Evolutionary conservation across 2,888 invertebrate species (phyloP).

Genomic region (Spisula solida): DNA sequence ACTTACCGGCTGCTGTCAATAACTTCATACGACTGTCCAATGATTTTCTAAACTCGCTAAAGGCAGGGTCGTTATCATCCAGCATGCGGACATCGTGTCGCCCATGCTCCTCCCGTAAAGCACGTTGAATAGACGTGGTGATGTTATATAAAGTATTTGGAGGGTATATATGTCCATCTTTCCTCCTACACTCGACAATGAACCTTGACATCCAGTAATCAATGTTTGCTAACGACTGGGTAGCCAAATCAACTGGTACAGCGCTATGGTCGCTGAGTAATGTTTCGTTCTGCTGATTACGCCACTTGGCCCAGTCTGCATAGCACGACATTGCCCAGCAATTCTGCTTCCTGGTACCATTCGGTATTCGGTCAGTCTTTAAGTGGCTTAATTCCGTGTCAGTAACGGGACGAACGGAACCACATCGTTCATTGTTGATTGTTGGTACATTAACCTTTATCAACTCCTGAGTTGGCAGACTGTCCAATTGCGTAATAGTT

Average conservation of each 20-base stretch:
- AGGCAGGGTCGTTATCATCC: no score
- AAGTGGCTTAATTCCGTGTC: background rate
- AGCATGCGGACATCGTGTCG: no score
- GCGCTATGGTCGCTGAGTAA: background rate
- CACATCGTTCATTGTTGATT: background rate
- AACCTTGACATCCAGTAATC: slow-evolving; percentile 50
- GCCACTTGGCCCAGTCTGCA: slow-evolving; percentile 15
- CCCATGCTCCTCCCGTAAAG: slow-evolving; percentile 22
- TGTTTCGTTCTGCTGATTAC: background rate
- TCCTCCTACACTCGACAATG: slow-evolving; percentile 38
- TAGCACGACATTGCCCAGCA: slow-evolving; percentile 23
- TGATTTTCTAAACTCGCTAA: no score
- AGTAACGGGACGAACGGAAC: background rate
- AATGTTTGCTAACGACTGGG: no score
- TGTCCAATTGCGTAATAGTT: slow-evolving; percentile 16
- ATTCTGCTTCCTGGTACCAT: slow-evolving; percentile 7
- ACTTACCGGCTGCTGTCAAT: background rate
- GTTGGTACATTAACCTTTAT: background rate
- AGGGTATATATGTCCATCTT: slow-evolving; percentile 30
- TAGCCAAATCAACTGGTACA: background rate
- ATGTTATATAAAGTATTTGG: slow-evolving; percentile 46
- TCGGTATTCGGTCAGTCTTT: background rate
- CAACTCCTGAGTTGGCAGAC: slow-evolving; percentile 21
- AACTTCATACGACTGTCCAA: background rate
- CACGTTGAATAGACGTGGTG: slow-evolving; percentile 33